Percentiles rank a stretch among this genome's conserved stretches.
Evolutionary conservation across 2,797 vertebrate genomes (phyloP).

Genomic region (Hippocampus kuda): DNA sequence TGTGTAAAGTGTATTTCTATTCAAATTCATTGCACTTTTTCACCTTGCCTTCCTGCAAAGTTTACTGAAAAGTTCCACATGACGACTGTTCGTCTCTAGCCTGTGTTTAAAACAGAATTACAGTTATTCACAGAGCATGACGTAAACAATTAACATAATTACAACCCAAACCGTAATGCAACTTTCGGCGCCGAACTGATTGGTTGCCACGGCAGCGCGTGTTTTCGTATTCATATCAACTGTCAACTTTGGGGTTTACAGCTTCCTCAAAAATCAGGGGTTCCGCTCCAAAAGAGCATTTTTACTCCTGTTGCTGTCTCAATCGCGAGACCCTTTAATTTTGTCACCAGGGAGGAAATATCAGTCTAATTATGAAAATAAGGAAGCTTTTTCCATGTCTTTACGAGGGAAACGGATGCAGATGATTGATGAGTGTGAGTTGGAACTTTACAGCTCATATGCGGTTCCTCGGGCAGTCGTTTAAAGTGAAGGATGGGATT

Average conservation of each 20-base stretch:
- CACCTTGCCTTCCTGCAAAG: neutral
- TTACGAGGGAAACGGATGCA: constrained; percentile 21
- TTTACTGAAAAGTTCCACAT: constrained; percentile 7
- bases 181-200: constrained; percentile 34
- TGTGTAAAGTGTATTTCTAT: neutral
- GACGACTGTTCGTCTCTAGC: constrained; percentile 26
- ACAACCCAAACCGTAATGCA: constrained; percentile 25
- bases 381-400: constrained; percentile 24
- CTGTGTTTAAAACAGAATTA: constrained; percentile 52
- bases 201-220: constrained; percentile 59
- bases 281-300: constrained; percentile 52
- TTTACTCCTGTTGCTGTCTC: constrained; percentile 47
- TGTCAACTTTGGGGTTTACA: constrained; percentile 56
- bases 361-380: constrained; percentile 37
- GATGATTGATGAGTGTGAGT: constrained; percentile 26
- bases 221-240: constrained; percentile 62
- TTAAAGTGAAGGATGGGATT: constrained; percentile 16
- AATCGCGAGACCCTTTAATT: constrained; percentile 49
- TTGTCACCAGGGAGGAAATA: constrained; percentile 45
- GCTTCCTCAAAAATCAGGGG: constrained; percentile 61
- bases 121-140: constrained; percentile 39
- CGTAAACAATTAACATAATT: constrained; percentile 58
- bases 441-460: constrained; percentile 13
- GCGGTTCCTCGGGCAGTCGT: constrained; percentile 11
- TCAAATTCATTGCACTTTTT: neutral